Evolutionary conservation across 2,797 vertebrate species (phyloP).

Genomic region (Paramormyrops hopkinsi): DNA sequence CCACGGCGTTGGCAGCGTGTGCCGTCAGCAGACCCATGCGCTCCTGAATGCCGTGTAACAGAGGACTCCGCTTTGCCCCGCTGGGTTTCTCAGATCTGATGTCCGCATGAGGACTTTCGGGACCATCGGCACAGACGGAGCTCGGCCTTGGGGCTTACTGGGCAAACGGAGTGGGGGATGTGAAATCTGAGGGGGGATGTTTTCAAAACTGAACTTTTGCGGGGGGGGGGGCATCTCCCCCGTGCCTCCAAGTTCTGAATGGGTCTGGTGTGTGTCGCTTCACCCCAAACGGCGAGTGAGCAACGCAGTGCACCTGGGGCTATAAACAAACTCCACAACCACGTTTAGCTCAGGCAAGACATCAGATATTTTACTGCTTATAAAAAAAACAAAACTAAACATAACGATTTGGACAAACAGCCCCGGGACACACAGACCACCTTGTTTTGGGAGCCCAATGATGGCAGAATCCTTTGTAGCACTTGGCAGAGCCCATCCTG

Average conservation of each 20-base stretch:
- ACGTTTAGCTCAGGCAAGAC: background rate
- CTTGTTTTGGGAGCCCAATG: background rate
- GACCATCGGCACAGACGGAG: background rate
- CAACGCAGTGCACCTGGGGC: background rate
- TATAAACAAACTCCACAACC: background rate
- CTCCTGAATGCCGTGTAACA: background rate
- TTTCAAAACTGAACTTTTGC: background rate
- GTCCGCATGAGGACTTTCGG: background rate
- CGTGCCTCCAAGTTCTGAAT: background rate
- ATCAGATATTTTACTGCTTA: background rate
- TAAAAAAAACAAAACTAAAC: constrained; percentile 2
- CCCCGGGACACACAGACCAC: background rate
- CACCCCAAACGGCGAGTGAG: background rate
- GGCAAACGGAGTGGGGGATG: background rate
- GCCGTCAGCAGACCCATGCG: background rate
- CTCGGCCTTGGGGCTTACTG: background rate
- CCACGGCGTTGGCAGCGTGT: background rate
- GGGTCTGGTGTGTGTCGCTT: background rate
- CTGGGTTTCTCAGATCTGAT: background rate
- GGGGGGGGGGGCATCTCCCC: background rate
- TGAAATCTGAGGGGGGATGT: background rate
- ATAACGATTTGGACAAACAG: background rate
- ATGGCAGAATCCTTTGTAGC: background rate
- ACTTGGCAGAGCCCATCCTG: constrained; percentile 35
- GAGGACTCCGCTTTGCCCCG: background rate